Base-by-base conservation (phyloP, 2,797 vertebrate species). In the Microchirus variegatus region DNA sequence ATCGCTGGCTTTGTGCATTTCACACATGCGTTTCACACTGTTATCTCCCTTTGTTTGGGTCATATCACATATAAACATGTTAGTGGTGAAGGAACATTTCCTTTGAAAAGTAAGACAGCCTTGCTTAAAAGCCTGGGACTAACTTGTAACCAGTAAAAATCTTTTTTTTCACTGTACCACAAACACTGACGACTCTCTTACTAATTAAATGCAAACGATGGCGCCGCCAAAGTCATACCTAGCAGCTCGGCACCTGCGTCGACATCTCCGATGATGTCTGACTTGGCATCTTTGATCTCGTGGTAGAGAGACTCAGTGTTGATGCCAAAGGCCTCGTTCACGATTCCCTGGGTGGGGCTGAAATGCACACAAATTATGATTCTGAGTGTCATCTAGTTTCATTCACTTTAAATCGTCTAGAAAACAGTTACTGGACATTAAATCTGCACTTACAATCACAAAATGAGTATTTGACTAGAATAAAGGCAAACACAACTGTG, bases 261-360 rank as follows among this genome's bases (percentile, higher is more conserved):
- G 60, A 99, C 98, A 46, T 99, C 97, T 3, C 98, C 97, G 0
- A 99, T 99, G 87, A 96, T 97, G 77, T 98, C 97, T 0, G 97
- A 98, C 52, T 97, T 98, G 1, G 97, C 96, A 0, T 97, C 97
- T 47, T 96, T 97, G 80, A 99, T 95, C 88, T 99, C 98, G 0
- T 99, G 96, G 88, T 99, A 99, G 40, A 99, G 88, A 5, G 98
- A 99, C 80, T 99, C 97, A 0, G 97, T 99, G 91, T 99, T 99
- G 94, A 99, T 99, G 81, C 98, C 98, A 1, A 99, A 99, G 0
- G 98, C 97, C 88, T 98, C 98, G 77, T 99, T 99, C 77, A 99
- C 96, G 1, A 99, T 99, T 19, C 98, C 98, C 79, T 99, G 97
- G 11, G 97, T 98, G 1, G 98, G 98, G 88, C 97, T 99, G 92